Evolutionary conservation across 2,888 invertebrate species (phyloP).

Genomic region (Hoplodrina ambigua): DNA sequence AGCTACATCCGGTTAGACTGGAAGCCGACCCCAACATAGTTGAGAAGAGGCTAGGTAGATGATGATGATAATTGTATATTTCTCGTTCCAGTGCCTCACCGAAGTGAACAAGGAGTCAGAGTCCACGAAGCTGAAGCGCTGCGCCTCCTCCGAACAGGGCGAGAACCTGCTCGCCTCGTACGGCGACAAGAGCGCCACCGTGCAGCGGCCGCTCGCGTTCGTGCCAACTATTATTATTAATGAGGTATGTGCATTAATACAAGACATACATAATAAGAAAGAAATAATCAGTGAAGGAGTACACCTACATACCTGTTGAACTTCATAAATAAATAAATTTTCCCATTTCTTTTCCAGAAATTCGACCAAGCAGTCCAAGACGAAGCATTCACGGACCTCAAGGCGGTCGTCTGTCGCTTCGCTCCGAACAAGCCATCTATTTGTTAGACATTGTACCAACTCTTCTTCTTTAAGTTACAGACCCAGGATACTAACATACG

Average conservation of each 20-base stretch:
- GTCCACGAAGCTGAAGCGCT: constrained; percentile 74
- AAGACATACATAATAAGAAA: too few relatives aligned
- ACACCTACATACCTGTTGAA: too few relatives aligned
- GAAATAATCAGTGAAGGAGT: too few relatives aligned
- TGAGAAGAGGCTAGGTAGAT: too few relatives aligned
- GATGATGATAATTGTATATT: background rate
- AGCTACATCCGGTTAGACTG: too few relatives aligned
- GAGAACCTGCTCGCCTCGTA: constrained; percentile 83
- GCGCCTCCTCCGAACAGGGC: constrained; percentile 79
- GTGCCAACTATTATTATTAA: constrained; percentile 93
- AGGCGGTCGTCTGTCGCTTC: constrained; percentile 89
- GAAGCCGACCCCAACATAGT: too few relatives aligned
- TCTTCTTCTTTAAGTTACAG: constrained; percentile 6
- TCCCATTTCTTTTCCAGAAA: constrained; percentile 79
- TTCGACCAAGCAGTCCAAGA: constrained; percentile 90
- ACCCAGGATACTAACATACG: constrained; percentile 12
- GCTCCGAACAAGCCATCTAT: constrained; percentile 77
- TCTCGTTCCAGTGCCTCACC: constrained; percentile 79
- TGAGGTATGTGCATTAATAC: constrained; percentile 78
- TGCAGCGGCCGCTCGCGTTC: constrained; percentile 90
- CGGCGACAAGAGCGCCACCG: constrained; percentile 89
- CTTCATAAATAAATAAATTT: background rate
- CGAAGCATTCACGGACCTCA: constrained; percentile 90
- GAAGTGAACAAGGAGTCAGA: constrained; percentile 70
- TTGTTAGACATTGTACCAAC: constrained; percentile 66